Evolutionary conservation across 2,797 vertebrate genomes (phyloP), one percentile per base, ranked within the genome.

Genomic region (Loris lydekkerianus): DNA sequence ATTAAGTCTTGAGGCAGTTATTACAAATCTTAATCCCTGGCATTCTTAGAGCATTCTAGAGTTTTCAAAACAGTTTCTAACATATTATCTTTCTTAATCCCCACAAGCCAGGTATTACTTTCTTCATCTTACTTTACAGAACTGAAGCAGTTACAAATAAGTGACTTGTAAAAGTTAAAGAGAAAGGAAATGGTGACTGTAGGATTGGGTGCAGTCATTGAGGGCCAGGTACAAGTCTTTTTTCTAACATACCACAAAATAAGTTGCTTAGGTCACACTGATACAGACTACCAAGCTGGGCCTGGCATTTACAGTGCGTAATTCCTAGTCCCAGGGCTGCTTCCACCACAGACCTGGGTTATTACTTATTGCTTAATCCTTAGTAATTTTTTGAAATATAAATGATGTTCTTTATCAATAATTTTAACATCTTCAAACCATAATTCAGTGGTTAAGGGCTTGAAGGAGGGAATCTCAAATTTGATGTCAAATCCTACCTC

Each of bases 351-450:
- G 43, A 73, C 10, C 72, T 3, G 20, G 14, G 67, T 53, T 92
- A 53, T 95, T 40, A 49, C 23, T 27, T 92, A 40, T 49, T 76
- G 5, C 58, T 70, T 34, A 65, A 60, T 25, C 20, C 27, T 77
- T 85, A 81, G 56, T 86, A 65, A 92, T 60, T 80, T 96, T 0
- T 60, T 92, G 86, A 91, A 93, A 67, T 65, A 89, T 58, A 83
- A 88, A 65, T 69, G 0, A 58, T 69, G 13, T 7, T 84, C 8
- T 87, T 92, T 92, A 92, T 17, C 6, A 85, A 76, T 27, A 14
- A 17, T 31, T 89, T 86, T 72, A 91, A 83, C n/a, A 37, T 73
- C 31, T 85, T 95, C 40, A 31, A 70, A 87, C 82, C 25, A 70
- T 15, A 78, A 9, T 29, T 89, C 60, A 92, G 18, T 92, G 7